Evolutionary conservation across 1,140 invertebrate genomes (phyloP), one percentile per base, ranked within the genome.

Genomic region (Drosophila burlai): DNA sequence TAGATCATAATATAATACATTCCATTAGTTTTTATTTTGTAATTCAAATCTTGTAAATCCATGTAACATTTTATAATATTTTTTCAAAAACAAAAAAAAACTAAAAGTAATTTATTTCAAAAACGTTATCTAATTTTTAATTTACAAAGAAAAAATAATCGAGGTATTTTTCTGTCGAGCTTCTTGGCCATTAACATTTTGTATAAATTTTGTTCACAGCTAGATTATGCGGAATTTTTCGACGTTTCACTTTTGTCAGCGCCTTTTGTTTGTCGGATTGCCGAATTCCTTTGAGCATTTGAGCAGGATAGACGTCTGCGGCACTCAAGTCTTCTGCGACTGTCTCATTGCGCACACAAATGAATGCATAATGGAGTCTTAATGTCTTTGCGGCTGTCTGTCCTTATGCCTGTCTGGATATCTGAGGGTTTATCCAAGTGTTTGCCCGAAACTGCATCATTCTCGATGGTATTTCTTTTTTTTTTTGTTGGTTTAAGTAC

Each of bases 321-420:
- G 29, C 54, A 40, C 54, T 59, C 31, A 45, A 55, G 36, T 42
- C 31, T 24, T 29, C 49, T 47, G 9, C 31, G 43, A 43, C 64
- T 57, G 64, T 62, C 78, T 65, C 73, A 52, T 58, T 73, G 52
- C 36, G 42, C 55, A 59, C 74, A 50, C 68, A 81, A 81, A 81
- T 83, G 81, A 80, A 83, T 80, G 72, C 76, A 84, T 84, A 84
- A 84, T 84, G 72, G 63, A 45, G 46, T 68, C 73, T 80, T 84
- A 84, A 84, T 84, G 81, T 63, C 38, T 45, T 47, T 72, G n/a
- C 24, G 65, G 43, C 26, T 42, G 40, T 57, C 64, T 71, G 65
- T 46, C 67, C 45, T 36, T 68, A 50, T 58, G 40, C 47, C 55
- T 76, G 72, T 43, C 67, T 62, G 67, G 16, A 49, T 46, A 13